Evolutionary conservation across 2,797 vertebrate genomes (phyloP).

Genomic region (Thamnophis elegans): DNA sequence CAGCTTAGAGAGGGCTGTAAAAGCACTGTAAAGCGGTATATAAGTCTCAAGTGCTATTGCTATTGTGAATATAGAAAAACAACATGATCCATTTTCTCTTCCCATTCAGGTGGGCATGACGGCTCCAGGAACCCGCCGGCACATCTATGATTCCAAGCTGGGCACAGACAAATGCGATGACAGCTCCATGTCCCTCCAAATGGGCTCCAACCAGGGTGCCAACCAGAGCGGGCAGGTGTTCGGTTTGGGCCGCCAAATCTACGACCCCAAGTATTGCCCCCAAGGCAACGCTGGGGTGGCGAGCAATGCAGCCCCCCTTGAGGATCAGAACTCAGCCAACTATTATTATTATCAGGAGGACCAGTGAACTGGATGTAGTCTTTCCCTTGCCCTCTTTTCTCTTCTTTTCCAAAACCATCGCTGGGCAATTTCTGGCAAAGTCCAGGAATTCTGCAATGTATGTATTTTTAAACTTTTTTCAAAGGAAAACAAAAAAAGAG

Average conservation of each 20-base stretch:
- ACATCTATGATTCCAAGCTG: conserved; percentile 89
- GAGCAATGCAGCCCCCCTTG: conserved; percentile 50
- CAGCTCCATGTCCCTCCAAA: conserved; percentile 93
- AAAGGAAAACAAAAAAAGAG: no score
- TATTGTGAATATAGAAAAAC: neutral
- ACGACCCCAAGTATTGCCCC: conserved; percentile 90
- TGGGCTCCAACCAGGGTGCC: conserved; percentile 89
- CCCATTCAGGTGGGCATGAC: conserved; percentile 88
- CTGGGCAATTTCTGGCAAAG: neutral
- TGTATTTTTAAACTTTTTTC: neutral
- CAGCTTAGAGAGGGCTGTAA: no score
- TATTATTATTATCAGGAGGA: conserved; percentile 71
- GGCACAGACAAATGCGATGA: conserved; percentile 92
- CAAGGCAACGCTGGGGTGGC: conserved; percentile 72
- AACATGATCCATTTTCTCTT: neutral
- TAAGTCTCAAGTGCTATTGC: no score
- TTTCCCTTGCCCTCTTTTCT: neutral
- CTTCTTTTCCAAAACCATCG: accelerated
- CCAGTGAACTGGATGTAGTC: conserved; percentile 59
- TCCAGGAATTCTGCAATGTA: conserved; percentile 14
- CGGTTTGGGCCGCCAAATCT: conserved; percentile 89
- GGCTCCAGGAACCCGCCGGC: conserved; percentile 87
- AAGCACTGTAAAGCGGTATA: no score
- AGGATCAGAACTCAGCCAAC: conserved; percentile 50
- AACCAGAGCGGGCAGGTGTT: conserved; percentile 92